Evolutionary conservation across 2,888 invertebrate genomes (phyloP), one percentile per base, ranked within the genome.

Genomic region (Heliconius sara): DNA sequence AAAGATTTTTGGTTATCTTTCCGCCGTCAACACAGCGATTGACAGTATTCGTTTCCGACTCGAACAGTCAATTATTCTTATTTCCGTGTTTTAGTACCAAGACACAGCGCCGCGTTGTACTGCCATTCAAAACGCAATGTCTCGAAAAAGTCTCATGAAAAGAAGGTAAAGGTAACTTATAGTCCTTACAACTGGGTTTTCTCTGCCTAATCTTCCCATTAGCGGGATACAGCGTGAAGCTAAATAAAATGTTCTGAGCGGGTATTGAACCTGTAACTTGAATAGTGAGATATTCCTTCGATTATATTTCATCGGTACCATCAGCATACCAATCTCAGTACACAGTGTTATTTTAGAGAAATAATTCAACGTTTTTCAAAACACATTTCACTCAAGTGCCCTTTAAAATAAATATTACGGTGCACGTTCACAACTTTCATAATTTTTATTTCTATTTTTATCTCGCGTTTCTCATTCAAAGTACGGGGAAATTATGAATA

Each of bases 311-410:
- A 60, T n/a, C n/a, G n/a, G n/a, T n/a, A 60, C n/a, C 60, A 9
- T n/a, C n/a, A n/a, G 10, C 3, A 60, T n/a, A n/a, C 60, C 10
- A 10, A 60, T 9, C 57, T 60, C 10, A n/a, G 10, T 60, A 60
- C n/a, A n/a, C 10, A 60, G 5, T 60, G n/a, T 60, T 60, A 60
- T 43, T 43, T 70, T 25, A 43, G 13, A 43, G 16, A 43, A 43
- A 43, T 70, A 70, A 25, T 70, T 70, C 70, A 47, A 9, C 25
- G n/a, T 70, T 70, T 43, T 43, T 25, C 25, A 43, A 70, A 70
- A 43, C 25, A 25, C 13, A 70, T 43, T 70, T 70, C 25, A 25
- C 25, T 43, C 1, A 25, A 70, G 70, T 70, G 70, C 43, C 70
- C 70, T 70, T 70, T 19, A 25, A 43, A 25, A 70, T 70, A 13